Evolutionary conservation across 2,797 vertebrate genomes (phyloP).

Genomic region (Aulostomus chinensis): DNA sequence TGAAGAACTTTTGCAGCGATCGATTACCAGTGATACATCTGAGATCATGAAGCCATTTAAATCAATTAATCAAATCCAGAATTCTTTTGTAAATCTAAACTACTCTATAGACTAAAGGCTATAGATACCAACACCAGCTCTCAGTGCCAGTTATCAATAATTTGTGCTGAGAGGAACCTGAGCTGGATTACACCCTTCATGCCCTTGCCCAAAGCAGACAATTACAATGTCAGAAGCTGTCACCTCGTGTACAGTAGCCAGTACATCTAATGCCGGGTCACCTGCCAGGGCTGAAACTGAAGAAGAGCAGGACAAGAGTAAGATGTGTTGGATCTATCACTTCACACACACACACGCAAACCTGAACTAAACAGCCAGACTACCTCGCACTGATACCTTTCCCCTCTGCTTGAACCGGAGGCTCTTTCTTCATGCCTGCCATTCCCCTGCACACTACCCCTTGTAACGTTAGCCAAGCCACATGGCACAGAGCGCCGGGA

Average conservation of each 20-base stretch:
- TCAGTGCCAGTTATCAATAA: constrained; percentile 68
- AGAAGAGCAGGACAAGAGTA: constrained; percentile 73
- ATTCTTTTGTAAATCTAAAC: constrained; percentile 13
- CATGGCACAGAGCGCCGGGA: constrained; percentile 23
- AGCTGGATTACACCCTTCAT: constrained; percentile 61
- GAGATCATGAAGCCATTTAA: too few relatives aligned
- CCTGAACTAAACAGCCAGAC: constrained; percentile 57
- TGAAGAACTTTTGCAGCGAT: too few relatives aligned
- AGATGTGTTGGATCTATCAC: constrained; percentile 77
- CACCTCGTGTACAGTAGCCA: constrained; percentile 66
- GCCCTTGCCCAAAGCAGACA: constrained; percentile 65
- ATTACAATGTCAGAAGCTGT: constrained; percentile 77
- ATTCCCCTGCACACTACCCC: constrained; percentile 31
- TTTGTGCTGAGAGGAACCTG: constrained; percentile 68
- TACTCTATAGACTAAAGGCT: constrained; percentile 19
- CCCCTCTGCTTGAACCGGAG: constrained; percentile 72
- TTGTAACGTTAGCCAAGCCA: constrained; percentile 50
- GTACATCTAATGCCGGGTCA: constrained; percentile 67
- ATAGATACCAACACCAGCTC: constrained; percentile 59
- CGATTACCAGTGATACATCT: too few relatives aligned
- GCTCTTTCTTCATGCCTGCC: constrained; percentile 65
- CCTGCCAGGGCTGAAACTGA: constrained; percentile 72
- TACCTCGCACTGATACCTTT: constrained; percentile 69
- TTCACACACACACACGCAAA: constrained; percentile 70
- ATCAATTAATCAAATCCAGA: too few relatives aligned